Percentiles rank a stretch among this genome's conserved stretches.
Evolutionary conservation across 2,113 vertebrate species (phyloP).

Genomic region (Cyphomyrus plagiostoma): DNA sequence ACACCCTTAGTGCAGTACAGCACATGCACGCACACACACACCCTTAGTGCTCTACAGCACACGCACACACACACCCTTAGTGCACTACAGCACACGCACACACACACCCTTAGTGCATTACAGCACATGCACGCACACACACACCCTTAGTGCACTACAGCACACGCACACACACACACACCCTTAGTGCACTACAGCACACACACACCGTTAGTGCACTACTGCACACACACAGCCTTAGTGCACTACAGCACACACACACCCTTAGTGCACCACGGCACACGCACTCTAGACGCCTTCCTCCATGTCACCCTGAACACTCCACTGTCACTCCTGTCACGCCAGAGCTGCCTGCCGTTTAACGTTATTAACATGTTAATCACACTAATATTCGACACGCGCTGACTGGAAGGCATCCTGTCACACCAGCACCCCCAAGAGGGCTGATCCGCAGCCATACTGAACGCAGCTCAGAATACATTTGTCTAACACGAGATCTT

Average conservation of each 20-base stretch:
- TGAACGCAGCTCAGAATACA: conserved; percentile 58
- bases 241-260: not conserved
- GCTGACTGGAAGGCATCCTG: not conserved
- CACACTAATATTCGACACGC: not conserved
- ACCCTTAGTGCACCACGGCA: not conserved
- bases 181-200: not conserved
- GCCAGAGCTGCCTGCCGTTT: not conserved
- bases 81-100: not conserved
- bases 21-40: not conserved
- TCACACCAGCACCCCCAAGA: not conserved
- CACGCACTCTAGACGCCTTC: not conserved
- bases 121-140: not conserved
- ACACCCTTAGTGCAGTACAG: not conserved
- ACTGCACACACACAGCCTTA: no score
- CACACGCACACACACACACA: not conserved
- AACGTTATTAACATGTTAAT: not conserved
- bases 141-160: not conserved
- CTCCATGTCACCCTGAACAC: not conserved
- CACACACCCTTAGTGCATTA: not conserved
- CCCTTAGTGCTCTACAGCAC: not conserved
- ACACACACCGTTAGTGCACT: not conserved
- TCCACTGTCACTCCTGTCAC: not conserved
- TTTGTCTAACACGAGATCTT: conserved; percentile 43
- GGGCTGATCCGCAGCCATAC: not conserved
- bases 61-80: not conserved